Base-by-base conservation (phyloP, 2,113 vertebrate genomes). In the Pungitius pungitius region DNA sequence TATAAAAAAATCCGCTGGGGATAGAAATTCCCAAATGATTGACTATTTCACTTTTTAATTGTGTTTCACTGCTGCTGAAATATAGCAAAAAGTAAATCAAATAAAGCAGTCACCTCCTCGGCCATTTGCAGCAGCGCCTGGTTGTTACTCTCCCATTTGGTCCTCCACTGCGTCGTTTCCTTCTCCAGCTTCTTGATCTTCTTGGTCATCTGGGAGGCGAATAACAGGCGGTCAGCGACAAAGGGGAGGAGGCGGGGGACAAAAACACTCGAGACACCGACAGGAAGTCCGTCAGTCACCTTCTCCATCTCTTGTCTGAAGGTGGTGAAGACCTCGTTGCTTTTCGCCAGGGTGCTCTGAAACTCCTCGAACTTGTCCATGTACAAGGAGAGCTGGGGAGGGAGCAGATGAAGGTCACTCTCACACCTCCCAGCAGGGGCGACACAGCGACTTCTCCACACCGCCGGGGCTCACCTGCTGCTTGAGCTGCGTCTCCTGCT, bases 351-450 rank as follows among this genome's bases (percentile, higher is more conserved):
- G 52, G 98, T 99, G 75, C 95, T 98, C 94, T 99, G 98, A 87
- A 99, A 99, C 94, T 99, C 98, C 88, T 99, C 98, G 87, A 99
- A 99, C 88, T 99, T 99, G 91, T 98, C 96, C 97, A 99, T 99
- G 84, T 99, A 99, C 39, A 98, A 94, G 74, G 96, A 98, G 79
- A 99, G 96, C 96, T 99, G 86, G 27, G 59, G 5, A 47, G 61
- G 0, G 8, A 49, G 47, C 8, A n/a, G 47, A 49, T 37, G 63
- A 1, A n/a, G 8, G 27, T 37, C 24, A 49, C 2, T 42, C 56
- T 51, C 18, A 57, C 42, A 42, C 15, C 9, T 35, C 26, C 45
- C n/a, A 26, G 39, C 26, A 2, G 3, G 30, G 15, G 0, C 26
- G 2, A 26, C 14, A 59, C 43, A 14, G 33, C 13, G 30, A 14